These are phyloP conservation scores for Arrhopalites spinosus DNA, from an alignment of 2,888 invertebrate genomes.

Conservation along the genomic window DNA sequence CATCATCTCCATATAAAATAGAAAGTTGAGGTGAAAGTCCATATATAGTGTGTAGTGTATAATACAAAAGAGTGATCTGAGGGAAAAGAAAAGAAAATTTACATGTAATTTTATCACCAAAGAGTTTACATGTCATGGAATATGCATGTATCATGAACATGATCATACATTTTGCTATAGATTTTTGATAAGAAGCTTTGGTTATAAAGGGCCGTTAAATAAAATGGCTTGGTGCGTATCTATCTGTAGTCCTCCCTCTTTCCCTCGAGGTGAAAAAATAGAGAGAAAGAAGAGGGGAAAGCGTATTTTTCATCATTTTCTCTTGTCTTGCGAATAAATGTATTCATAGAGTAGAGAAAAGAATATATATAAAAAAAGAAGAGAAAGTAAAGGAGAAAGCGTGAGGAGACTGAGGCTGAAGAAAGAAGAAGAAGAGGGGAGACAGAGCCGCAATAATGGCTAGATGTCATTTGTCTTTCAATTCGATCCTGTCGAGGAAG, in stretches of 20 bases:
- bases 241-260: not conserved
- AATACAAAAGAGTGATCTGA: too few species aligned
- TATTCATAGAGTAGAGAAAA: not conserved
- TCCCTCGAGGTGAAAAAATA: constrained; percentile 28
- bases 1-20: too few species aligned
- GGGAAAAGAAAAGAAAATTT: too few species aligned
- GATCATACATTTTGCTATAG: too few species aligned
- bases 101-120: too few species aligned
- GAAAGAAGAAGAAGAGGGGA: not conserved
- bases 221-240: not conserved
- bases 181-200: not conserved
- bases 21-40: too few species aligned
- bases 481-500: constrained; percentile 39
- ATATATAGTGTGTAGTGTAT: too few species aligned
- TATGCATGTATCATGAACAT: too few species aligned
- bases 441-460: constrained; percentile 33
- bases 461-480: constrained; percentile 41
- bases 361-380: not conserved
- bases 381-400: not conserved
- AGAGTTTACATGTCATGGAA: too few species aligned
- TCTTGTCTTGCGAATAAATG: constrained; percentile 23
- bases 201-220: too few species aligned
- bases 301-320: constrained; percentile 37
- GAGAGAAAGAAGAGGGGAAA: not conserved
- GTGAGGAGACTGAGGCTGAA: not conserved